Evolutionary conservation across 1,140 invertebrate species (phyloP).

Genomic region (Orius insidiosus): DNA sequence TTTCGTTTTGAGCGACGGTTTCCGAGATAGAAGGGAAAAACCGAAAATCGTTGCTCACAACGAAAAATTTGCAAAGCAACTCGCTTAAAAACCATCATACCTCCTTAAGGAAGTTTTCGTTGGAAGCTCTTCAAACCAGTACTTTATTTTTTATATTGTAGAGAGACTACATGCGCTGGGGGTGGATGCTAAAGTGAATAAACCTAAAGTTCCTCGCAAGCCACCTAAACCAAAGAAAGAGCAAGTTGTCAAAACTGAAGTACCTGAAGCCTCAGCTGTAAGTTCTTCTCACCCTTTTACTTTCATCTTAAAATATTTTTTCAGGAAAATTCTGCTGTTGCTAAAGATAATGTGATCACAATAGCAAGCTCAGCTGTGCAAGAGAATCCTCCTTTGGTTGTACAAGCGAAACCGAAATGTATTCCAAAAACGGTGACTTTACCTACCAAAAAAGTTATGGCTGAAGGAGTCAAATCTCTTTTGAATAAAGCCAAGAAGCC

Average conservation of each 20-base stretch:
- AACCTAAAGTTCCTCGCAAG: conserved; percentile 34
- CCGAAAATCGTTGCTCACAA: too few species aligned
- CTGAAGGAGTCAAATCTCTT: conserved; percentile 17
- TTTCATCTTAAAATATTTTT: too few species aligned
- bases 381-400: neutral
- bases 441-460: conserved; percentile 24
- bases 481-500: conserved; percentile 7
- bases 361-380: too few species aligned
- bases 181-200: conserved; percentile 16
- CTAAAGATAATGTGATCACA: too few species aligned
- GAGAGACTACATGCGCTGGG: conserved; percentile 39
- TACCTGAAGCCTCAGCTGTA: neutral
- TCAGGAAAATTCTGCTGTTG: conserved; percentile 4
- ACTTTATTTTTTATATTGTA: conserved; percentile 19
- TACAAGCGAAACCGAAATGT: conserved; percentile 24
- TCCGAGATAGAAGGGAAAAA: too few species aligned
- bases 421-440: conserved; percentile 27
- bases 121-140: too few species aligned
- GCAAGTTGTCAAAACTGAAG: conserved; percentile 1
- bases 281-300: too few species aligned
- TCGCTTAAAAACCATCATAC: too few species aligned
- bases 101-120: too few species aligned
- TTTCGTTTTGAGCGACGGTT: too few species aligned
- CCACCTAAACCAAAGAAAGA: conserved; percentile 22
- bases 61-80: too few species aligned